A percentile compares a stretch with the other conserved stretches of the same genome.
These are phyloP conservation scores for Sebastes diaconus DNA, from an alignment of 2,797 vertebrate genomes.

Conservation along the genomic window DNA sequence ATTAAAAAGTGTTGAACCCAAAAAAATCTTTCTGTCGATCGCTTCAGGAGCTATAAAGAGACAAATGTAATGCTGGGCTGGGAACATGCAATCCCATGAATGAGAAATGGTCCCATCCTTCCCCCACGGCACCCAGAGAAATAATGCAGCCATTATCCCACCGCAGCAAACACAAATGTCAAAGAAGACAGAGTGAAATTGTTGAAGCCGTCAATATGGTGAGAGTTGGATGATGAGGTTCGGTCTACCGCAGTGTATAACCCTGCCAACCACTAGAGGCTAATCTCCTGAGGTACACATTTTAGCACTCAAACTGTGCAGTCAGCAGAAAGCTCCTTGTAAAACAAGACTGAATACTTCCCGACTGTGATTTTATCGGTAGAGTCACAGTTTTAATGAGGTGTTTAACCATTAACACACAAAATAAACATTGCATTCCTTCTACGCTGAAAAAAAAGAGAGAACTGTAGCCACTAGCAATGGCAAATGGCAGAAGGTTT, in stretches of 20 bases:
- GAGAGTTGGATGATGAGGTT: neutral
- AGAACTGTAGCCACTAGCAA: neutral
- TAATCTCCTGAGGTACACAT: neutral
- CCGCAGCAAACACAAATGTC: neutral
- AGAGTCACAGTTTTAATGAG: neutral
- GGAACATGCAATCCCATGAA: neutral
- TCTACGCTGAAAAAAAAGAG: neutral
- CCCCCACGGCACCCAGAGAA: neutral
- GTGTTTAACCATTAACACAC: neutral
- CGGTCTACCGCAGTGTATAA: neutral
- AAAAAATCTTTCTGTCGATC: neutral
- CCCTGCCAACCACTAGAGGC: neutral
- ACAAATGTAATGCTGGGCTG: neutral
- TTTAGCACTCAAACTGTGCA: neutral
- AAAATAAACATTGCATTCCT: neutral
- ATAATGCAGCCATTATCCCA: neutral
- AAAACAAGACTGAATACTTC: neutral
- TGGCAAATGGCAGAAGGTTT: neutral
- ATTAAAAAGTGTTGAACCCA: neutral
- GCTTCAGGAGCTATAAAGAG: neutral
- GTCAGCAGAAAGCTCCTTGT: conserved; percentile 2
- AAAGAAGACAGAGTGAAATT: neutral
- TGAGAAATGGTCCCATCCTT: neutral
- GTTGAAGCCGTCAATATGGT: neutral
- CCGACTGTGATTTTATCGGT: neutral